Conservation (phyloP, 2,888 invertebrate genomes). For the Yponomeuta evonymella region DNA sequence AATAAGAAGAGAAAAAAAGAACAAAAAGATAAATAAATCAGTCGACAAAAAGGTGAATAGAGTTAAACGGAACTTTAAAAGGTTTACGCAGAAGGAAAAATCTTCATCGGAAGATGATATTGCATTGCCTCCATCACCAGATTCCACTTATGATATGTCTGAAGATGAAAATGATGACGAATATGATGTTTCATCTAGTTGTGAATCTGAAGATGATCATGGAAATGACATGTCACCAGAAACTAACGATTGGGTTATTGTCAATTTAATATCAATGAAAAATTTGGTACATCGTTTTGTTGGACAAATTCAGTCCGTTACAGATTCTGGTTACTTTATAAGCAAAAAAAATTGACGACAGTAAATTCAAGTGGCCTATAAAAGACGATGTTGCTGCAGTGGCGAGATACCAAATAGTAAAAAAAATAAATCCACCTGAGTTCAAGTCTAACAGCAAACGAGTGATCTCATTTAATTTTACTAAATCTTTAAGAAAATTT, state of each 20-base stretch:
- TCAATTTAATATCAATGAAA: conserved; percentile 17
- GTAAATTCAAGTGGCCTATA: conserved; percentile 17
- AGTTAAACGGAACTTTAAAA: neutral
- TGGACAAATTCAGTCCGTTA: neutral
- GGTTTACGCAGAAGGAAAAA: neutral
- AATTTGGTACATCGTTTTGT: conserved; percentile 14
- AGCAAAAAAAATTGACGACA: conserved; percentile 13
- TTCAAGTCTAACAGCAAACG: conserved; percentile 14
- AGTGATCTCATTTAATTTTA: conserved; percentile 15
- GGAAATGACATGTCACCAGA: neutral
- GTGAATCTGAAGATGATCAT: neutral
- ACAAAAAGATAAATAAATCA: neutral
- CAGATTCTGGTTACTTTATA: neutral
- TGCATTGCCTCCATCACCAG: neutral
- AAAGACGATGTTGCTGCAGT: conserved; percentile 11
- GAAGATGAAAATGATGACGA: conserved; percentile 3
- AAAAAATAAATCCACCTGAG: conserved; percentile 12
- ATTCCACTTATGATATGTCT: neutral
- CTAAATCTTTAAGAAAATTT: conserved; percentile 18
- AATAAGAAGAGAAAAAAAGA: conserved; percentile 19
- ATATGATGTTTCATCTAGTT: conserved; percentile 2
- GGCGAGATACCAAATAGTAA: conserved; percentile 12
- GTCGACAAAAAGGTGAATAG: conserved; percentile 18
- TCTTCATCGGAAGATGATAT: conserved; percentile 1
- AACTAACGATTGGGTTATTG: conserved; percentile 15